phyloP scores from a whole-genome alignment of 2,888 invertebrate genomes.

The Eupithecia dodoneata region DNA sequence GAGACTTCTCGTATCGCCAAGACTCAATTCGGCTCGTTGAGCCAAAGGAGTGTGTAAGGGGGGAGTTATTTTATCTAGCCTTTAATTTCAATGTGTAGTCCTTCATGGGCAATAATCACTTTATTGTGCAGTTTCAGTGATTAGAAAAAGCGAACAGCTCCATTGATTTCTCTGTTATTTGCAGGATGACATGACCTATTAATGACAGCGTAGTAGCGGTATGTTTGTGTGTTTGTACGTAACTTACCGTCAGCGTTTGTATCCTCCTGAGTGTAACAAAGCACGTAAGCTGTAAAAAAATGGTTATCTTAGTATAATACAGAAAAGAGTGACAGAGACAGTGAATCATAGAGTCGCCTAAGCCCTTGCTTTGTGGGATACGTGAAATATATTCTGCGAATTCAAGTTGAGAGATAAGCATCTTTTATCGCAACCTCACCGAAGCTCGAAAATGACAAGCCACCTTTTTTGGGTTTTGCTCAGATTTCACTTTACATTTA shows the following conservation, averaged over 20 bases:
- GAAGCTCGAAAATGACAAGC: background rate
- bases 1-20: too few relatives aligned
- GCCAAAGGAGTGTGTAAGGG: too few relatives aligned
- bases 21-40: too few relatives aligned
- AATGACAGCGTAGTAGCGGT: conserved; percentile 71
- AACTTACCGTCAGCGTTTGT: conserved; percentile 94
- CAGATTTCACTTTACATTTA: background rate
- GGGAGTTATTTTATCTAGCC: background rate
- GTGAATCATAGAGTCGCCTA: background rate
- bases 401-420: background rate
- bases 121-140: conserved; percentile 54
- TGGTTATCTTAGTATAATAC: conserved; percentile 55
- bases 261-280: conserved; percentile 97
- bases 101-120: conserved; percentile 49
- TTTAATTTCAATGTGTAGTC: conserved; percentile 8
- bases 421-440: background rate
- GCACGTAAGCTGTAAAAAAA: conserved; percentile 95
- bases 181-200: conserved; percentile 73
- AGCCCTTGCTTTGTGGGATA: background rate
- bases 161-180: conserved; percentile 68
- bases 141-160: conserved; percentile 75
- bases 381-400: background rate
- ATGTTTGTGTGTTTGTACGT: conserved; percentile 47
- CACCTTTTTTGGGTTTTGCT: background rate
- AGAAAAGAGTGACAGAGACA: background rate